Conservation (phyloP, 2,888 invertebrate species). For the Protonemura montana region DNA sequence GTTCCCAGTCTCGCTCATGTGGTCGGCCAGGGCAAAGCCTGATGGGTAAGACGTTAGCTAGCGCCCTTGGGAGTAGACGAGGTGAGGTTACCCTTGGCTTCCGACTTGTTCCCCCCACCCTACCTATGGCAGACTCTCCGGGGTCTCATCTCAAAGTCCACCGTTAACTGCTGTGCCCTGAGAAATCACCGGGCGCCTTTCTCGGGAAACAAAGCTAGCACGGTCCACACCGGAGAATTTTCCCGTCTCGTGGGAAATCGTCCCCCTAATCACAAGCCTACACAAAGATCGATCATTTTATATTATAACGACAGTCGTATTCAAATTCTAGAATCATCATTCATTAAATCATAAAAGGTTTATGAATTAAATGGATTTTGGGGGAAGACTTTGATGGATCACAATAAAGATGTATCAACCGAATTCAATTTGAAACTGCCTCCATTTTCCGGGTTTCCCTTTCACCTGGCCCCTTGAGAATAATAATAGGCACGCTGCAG, state of each 20-base stretch:
- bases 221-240: not conserved
- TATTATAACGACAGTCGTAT: slow-evolving; percentile 14
- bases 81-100: slow-evolving; percentile 32
- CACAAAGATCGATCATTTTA: slow-evolving; percentile 24
- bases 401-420: slow-evolving; percentile 4
- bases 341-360: slow-evolving; percentile 2
- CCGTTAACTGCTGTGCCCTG: slow-evolving; percentile 39
- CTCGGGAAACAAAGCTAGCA: slow-evolving; percentile 36
- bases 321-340: not conserved
- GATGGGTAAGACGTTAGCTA: slow-evolving; percentile 17
- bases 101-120: not conserved
- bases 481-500: not conserved
- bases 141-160: slow-evolving; percentile 36
- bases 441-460: not conserved
- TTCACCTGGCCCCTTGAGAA: not conserved
- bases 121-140: not conserved
- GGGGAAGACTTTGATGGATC: not conserved
- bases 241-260: slow-evolving; percentile 19
- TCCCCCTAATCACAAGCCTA: slow-evolving; percentile 18
- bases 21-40: not conserved
- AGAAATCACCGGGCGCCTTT: slow-evolving; percentile 37
- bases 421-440: not conserved
- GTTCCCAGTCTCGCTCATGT: not conserved
- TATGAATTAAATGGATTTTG: not conserved
- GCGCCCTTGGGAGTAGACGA: not conserved